Evolutionary conservation across 1,140 invertebrate genomes (phyloP).

Genomic region (Coptotermes formosanus): DNA sequence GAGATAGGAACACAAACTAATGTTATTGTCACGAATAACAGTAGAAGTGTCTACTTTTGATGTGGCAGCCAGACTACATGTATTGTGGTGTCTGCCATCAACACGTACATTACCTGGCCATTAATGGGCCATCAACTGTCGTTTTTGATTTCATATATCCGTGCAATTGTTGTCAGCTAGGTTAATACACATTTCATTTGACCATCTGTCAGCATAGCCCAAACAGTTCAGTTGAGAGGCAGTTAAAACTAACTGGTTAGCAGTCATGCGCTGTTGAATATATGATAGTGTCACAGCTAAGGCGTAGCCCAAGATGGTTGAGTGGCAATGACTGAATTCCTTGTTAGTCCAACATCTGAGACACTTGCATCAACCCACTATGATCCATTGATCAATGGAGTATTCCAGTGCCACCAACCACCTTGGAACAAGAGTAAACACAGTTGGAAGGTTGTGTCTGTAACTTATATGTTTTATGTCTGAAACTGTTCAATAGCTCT

Average conservation of each 20-base stretch:
- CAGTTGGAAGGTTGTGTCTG: too few species aligned
- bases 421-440: conserved; percentile 55
- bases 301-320: background rate
- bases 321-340: background rate
- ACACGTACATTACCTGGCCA: background rate
- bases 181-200: background rate
- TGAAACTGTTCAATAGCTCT: too few species aligned
- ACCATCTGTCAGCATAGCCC: background rate
- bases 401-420: conserved; percentile 93
- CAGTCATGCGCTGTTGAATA: background rate
- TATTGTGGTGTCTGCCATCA: background rate
- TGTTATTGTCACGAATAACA: too few species aligned
- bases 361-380: conserved; percentile 67
- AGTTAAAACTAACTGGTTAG: background rate
- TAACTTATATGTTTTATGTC: too few species aligned
- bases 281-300: background rate
- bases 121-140: background rate
- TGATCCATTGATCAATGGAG: conserved; percentile 95
- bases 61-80: background rate
- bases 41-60: background rate
- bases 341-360: conserved; percentile 23
- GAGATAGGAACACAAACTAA: too few species aligned
- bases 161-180: background rate
- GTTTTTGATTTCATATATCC: background rate
- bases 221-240: background rate